These are phyloP conservation scores for Merodon equestris DNA, from an alignment of 2,888 invertebrate species.

Conservation along the genomic window DNA sequence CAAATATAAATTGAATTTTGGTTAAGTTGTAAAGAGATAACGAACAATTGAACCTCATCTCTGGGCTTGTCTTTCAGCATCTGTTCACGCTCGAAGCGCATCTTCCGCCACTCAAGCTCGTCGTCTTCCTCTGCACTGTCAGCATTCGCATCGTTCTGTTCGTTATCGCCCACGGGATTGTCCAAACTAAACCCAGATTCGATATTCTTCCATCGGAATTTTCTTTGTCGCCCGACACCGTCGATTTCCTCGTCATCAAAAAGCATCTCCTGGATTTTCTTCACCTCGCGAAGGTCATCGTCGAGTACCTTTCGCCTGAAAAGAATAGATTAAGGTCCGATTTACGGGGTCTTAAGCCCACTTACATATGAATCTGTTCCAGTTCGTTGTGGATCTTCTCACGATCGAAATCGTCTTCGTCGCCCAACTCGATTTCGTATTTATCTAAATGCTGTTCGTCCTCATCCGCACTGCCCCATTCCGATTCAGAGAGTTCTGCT, in stretches of 20 bases:
- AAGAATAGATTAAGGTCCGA: neutral
- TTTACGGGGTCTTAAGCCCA: constrained; percentile 63
- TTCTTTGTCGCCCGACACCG: constrained; percentile 86
- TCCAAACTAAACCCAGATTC: constrained; percentile 80
- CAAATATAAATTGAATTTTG: no score
- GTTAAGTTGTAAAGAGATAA: no score
- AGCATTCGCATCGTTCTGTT: constrained; percentile 77
- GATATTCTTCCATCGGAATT: constrained; percentile 92
- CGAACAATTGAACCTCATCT: no score
- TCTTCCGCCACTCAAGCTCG: constrained; percentile 89
- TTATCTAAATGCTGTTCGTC: constrained; percentile 89
- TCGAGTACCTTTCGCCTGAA: constrained; percentile 88
- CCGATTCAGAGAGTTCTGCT: constrained; percentile 94
- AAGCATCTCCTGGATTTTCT: constrained; percentile 90
- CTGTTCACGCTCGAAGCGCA: constrained; percentile 88
- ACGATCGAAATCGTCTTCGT: constrained; percentile 90
- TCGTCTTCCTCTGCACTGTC: constrained; percentile 83
- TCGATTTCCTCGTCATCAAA: constrained; percentile 94
- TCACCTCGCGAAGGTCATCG: constrained; percentile 91
- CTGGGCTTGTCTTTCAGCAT: constrained; percentile 81
- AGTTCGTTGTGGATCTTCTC: constrained; percentile 88
- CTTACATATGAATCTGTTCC: constrained; percentile 91
- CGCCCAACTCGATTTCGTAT: constrained; percentile 91
- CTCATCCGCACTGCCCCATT: constrained; percentile 93
- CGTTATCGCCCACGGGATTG: constrained; percentile 71